A percentile compares a stretch with the other conserved stretches of the same genome.
Conservation (phyloP, 2,113 vertebrate species). For the Thryonomys swinderianus region DNA sequence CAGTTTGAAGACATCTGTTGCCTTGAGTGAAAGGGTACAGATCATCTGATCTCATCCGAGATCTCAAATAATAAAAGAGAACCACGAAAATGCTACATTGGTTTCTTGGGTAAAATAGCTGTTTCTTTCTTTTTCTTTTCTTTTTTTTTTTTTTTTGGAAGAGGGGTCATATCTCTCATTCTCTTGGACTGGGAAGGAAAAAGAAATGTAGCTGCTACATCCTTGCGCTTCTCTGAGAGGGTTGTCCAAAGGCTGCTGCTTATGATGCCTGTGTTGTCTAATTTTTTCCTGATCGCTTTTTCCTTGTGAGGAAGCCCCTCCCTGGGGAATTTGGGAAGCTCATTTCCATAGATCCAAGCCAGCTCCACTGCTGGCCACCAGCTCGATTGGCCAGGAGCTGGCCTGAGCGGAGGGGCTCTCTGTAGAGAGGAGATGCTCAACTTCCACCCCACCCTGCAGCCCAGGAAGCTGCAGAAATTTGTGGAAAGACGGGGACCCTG, state of each 20-base stretch:
- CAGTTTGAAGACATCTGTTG: constrained; percentile 84
- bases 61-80: constrained; percentile 82
- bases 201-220: not conserved
- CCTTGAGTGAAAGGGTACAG: constrained; percentile 83
- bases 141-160: not conserved
- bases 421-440: not conserved
- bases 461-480: not conserved
- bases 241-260: not conserved
- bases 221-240: not conserved
- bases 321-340: constrained; percentile 38
- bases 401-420: rapidly evolving
- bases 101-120: constrained; percentile 56
- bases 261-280: constrained; percentile 45
- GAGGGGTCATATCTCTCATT: not conserved
- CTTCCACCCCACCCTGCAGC: not conserved
- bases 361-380: not conserved
- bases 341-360: constrained; percentile 33
- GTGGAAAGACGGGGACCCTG: constrained; percentile 21
- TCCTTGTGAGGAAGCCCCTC: constrained; percentile 19
- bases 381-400: not conserved
- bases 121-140: constrained; percentile 46
- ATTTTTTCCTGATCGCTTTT: constrained; percentile 32
- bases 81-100: constrained; percentile 44
- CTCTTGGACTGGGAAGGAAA: not conserved
- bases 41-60: constrained; percentile 79